phyloP scores from a whole-genome alignment of 1,140 invertebrate species.

The Augochlora pura region DNA sequence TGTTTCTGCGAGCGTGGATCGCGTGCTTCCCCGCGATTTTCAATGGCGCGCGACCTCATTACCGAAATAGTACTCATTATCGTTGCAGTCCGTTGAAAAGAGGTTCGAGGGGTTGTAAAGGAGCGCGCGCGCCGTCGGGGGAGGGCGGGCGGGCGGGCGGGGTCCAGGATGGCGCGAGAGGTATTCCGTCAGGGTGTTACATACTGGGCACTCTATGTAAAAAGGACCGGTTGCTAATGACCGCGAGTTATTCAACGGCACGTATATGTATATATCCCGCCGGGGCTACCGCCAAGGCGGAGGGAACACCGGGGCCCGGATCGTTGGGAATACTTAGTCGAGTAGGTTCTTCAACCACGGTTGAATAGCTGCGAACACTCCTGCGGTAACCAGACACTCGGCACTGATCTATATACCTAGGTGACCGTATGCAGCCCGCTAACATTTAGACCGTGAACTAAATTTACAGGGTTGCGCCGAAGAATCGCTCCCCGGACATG shows the following conservation, averaged over 20 bases:
- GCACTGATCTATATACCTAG: background rate
- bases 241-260: constrained; percentile 73
- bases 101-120: constrained; percentile 17
- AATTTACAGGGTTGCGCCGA: background rate
- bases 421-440: background rate
- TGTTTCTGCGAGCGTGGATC: constrained; percentile 46
- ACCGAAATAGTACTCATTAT: constrained; percentile 78
- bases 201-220: constrained; percentile 48
- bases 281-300: background rate
- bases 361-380: constrained; percentile 33
- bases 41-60: constrained; percentile 79
- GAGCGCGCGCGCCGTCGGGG: no score
- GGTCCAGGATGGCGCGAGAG: constrained; percentile 17
- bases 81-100: constrained; percentile 57
- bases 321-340: constrained; percentile 26
- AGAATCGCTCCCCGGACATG: background rate
- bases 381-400: constrained; percentile 15
- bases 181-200: constrained; percentile 72
- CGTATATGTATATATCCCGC: constrained; percentile 68
- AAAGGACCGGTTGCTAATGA: constrained; percentile 72
- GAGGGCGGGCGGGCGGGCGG: background rate
- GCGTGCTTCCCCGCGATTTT: constrained; percentile 69
- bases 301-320: background rate
- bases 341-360: constrained; percentile 7
- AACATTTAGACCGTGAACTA: background rate